Evolutionary conservation across 2,797 vertebrate genomes (phyloP), one percentile per base, ranked within the genome.

Genomic region (Notoglanidium macrostoma): DNA sequence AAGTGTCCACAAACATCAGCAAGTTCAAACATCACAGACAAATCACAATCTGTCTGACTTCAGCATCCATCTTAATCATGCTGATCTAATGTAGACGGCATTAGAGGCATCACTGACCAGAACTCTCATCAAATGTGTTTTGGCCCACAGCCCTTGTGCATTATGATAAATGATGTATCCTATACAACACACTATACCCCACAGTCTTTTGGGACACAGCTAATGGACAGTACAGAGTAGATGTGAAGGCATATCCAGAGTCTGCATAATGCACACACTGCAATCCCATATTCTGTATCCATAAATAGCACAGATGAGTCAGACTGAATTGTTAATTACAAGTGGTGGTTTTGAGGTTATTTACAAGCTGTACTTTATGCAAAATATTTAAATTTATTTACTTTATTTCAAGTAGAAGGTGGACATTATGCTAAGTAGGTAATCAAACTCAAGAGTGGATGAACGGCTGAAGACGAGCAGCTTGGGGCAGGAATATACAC

Each of bases 71-170:
- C 21, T 51, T 68, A 87, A 21, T 65, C 68, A 84, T 61, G 32
- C 26, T 49, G 17, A 78, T 85, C 11, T 68, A 88, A 59, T 86
- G 57, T 57, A 78, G 21, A 84, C 49, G 0, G 49, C 10, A 49
- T 63, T 2, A 72, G 80, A 72, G n/a, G 12, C 49, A 67, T 86
- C 54, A 85, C 84, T 57, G 35, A 87, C 77, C 70, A 81, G 44
- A 86, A 80, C 74, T 55, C 82, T 87, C 86, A 87, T 91, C 91
- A 90, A 93, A 93, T 92, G 88, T 85, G 90, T 88, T 91, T 88
- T 89, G 86, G 87, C 85, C 59, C 86, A 70, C 5, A 26, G 79
- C 65, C 76, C 67, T 57, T 40, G 23, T 67, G 78, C 32, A 29
- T 87, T 44, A 54, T 80, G n/a, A 89, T 89, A 80, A 89, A 90